phyloP scores from a whole-genome alignment of 2,888 invertebrate species.

The Allygus modestus region DNA sequence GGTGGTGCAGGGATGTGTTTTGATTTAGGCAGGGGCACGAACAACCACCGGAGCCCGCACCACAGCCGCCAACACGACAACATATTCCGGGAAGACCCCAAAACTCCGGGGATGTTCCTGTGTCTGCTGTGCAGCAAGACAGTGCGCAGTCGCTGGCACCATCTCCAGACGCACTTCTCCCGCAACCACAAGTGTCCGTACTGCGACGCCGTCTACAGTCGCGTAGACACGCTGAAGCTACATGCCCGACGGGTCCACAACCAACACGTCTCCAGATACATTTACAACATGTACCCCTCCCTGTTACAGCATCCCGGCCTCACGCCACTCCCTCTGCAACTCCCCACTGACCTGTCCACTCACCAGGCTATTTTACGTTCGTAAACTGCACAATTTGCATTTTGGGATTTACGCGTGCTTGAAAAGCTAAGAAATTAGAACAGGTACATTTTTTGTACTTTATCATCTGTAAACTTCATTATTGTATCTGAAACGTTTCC shows the following conservation, averaged over 20 bases:
- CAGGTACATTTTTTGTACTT: too few species aligned
- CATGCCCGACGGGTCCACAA: constrained; percentile 88
- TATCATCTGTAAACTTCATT: too few species aligned
- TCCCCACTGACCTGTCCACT: constrained; percentile 51
- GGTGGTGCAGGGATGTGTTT: constrained; percentile 51
- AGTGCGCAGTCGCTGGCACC: constrained; percentile 83
- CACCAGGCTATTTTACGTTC: neutral
- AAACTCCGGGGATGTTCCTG: constrained; percentile 74
- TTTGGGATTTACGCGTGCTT: too few species aligned
- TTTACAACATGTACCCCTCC: constrained; percentile 38
- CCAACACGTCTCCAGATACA: constrained; percentile 44
- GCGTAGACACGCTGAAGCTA: constrained; percentile 90
- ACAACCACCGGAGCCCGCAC: neutral
- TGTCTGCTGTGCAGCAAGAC: constrained; percentile 82
- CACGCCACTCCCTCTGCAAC: neutral
- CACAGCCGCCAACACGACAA: constrained; percentile 59
- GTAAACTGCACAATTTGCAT: too few species aligned
- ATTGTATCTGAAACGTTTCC: too few species aligned
- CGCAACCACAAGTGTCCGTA: constrained; percentile 80
- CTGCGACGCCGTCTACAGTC: constrained; percentile 91
- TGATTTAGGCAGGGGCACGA: constrained; percentile 51
- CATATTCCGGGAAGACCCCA: constrained; percentile 65
- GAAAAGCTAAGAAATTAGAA: too few species aligned
- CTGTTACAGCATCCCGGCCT: neutral
- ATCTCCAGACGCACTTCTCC: constrained; percentile 79